Evolutionary conservation across 2,797 vertebrate species (phyloP).

Genomic region (Notolepis coatsorum): DNA sequence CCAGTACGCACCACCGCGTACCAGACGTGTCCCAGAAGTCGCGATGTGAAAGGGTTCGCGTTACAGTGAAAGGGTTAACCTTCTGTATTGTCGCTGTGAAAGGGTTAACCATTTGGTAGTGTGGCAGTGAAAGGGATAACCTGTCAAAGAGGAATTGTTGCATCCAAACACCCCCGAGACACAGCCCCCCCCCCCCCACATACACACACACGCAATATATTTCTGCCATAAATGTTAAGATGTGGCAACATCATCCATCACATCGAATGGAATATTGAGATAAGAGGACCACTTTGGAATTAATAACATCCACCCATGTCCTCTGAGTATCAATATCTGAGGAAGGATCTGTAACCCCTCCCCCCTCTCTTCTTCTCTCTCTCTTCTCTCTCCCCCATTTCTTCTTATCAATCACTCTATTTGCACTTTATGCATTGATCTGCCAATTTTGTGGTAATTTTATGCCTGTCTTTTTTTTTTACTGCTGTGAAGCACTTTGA

Average conservation of each 20-base stretch:
- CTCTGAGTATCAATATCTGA: conserved; percentile 23
- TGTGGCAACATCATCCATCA: conserved; percentile 63
- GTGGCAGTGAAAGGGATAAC: conserved; percentile 6
- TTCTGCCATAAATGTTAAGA: conserved; percentile 38
- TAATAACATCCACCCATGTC: conserved; percentile 19
- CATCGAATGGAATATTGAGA: conserved; percentile 28
- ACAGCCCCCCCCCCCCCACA: conserved; percentile 13
- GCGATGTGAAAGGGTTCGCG: too few relatives aligned
- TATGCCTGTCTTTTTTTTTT: too few relatives aligned
- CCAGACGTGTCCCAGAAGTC: too few relatives aligned
- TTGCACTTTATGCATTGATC: too few relatives aligned
- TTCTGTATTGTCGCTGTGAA: too few relatives aligned
- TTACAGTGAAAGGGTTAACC: too few relatives aligned
- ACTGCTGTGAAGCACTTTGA: too few relatives aligned
- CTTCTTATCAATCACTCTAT: not conserved
- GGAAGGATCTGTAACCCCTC: not conserved
- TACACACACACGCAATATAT: conserved; percentile 34
- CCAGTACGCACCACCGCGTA: too few relatives aligned
- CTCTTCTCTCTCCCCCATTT: not conserved
- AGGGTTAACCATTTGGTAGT: too few relatives aligned
- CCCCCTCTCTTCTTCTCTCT: not conserved
- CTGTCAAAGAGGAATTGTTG: conserved; percentile 56
- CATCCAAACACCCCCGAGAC: conserved; percentile 33
- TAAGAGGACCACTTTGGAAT: conserved; percentile 19
- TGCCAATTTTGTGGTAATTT: too few relatives aligned